These are phyloP conservation scores for Drosophila emarginata DNA, from an alignment of 2,888 invertebrate species.

Conservation along the genomic window DNA sequence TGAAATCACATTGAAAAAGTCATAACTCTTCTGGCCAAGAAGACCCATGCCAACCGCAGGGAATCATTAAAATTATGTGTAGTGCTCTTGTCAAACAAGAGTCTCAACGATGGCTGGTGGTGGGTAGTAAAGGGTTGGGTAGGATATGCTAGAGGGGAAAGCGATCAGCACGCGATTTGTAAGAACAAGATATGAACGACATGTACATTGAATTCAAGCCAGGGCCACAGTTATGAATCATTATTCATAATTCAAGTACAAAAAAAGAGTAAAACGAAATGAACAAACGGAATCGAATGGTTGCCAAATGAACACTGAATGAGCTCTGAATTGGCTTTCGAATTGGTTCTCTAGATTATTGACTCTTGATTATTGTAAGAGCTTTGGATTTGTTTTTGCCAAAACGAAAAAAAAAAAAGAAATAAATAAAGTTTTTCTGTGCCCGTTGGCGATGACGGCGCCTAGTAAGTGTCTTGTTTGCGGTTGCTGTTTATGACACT, in stretches of 20 bases:
- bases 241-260: conserved; percentile 56
- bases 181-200: conserved; percentile 75
- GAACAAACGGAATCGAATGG: background rate
- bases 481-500: conserved; percentile 29
- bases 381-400: conserved; percentile 46
- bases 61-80: conserved; percentile 74
- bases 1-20: conserved; percentile 73
- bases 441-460: conserved; percentile 13
- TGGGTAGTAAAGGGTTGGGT: conserved; percentile 16
- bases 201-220: conserved; percentile 68
- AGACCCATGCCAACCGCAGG: conserved; percentile 51
- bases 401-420: conserved; percentile 31
- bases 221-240: conserved; percentile 65
- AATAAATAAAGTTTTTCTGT: too few species aligned
- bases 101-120: conserved; percentile 18
- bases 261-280: background rate
- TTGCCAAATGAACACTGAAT: background rate
- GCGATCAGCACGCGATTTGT: conserved; percentile 76
- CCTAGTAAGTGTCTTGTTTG: conserved; percentile 41
- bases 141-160: conserved; percentile 10
- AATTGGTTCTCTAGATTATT: conserved; percentile 49
- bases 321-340: conserved; percentile 16
- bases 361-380: conserved; percentile 68
- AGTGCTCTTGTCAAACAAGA: conserved; percentile 72
- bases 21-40: conserved; percentile 65